These are phyloP conservation scores for Eupithecia abbreviata DNA, from an alignment of 2,888 invertebrate species.

Conservation along the genomic window DNA sequence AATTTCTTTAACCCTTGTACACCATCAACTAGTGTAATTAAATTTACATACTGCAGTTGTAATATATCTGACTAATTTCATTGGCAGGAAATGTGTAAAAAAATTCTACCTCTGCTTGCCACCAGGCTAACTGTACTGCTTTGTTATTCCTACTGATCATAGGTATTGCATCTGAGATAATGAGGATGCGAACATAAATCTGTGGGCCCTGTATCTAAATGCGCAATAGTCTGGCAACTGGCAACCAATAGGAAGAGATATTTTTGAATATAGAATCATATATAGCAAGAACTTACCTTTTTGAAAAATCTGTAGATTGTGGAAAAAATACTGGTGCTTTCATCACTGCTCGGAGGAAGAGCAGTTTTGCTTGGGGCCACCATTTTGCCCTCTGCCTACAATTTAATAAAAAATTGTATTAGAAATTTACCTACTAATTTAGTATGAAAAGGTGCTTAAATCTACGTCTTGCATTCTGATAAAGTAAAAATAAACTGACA, in stretches of 20 bases:
- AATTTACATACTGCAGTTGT: neutral
- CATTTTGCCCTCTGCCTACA: slow-evolving; percentile 73
- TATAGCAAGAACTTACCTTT: slow-evolving; percentile 75
- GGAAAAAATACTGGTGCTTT: slow-evolving; percentile 81
- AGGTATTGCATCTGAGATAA: neutral
- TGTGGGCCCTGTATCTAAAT: neutral
- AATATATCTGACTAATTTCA: neutral
- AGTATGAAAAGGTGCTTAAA: neutral
- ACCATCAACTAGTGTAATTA: neutral
- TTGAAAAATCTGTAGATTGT: slow-evolving; percentile 86
- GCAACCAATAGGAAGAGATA: neutral
- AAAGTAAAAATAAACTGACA: neutral
- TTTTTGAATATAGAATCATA: neutral
- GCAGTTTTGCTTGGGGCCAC: slow-evolving; percentile 72
- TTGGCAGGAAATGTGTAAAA: neutral
- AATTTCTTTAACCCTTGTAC: too few relatives aligned
- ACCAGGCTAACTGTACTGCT: neutral
- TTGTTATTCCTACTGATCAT: neutral
- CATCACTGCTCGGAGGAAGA: slow-evolving; percentile 73
- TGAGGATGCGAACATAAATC: neutral
- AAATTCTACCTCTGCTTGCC: neutral
- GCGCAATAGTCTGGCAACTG: neutral
- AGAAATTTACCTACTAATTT: neutral
- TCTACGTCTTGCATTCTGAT: neutral
- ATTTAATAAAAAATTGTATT: neutral